Evolutionary conservation across 2,113 vertebrate genomes (phyloP).

Genomic region (Microcebus tavaratra): DNA sequence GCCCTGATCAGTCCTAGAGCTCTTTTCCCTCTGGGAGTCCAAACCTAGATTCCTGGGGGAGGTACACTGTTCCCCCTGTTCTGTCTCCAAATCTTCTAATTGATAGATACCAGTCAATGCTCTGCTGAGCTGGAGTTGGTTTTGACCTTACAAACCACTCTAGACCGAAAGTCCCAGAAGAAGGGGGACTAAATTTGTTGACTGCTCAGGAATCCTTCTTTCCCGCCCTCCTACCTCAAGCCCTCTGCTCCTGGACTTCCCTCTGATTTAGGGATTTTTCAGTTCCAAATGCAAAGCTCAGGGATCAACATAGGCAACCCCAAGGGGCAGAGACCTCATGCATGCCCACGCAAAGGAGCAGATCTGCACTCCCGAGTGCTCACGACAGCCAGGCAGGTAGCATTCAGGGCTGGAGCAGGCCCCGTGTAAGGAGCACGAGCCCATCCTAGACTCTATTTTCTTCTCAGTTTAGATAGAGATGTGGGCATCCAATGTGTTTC

Average conservation of each 20-base stretch:
- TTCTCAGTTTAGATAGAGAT: background rate
- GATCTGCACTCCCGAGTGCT: background rate
- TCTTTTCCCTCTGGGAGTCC: background rate
- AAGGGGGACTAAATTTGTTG: background rate
- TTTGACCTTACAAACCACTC: background rate
- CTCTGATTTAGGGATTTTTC: background rate
- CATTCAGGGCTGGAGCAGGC: background rate
- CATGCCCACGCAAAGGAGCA: background rate
- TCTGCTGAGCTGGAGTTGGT: background rate
- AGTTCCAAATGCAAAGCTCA: background rate
- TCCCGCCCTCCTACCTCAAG: fast-evolving
- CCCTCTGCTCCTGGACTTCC: background rate
- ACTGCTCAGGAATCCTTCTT: too few species aligned
- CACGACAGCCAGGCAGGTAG: background rate
- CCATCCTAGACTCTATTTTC: background rate
- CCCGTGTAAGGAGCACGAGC: background rate
- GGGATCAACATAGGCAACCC: background rate
- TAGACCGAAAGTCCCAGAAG: background rate
- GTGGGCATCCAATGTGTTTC: background rate
- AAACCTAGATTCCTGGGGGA: background rate
- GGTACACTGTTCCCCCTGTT: background rate
- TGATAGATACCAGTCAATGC: background rate
- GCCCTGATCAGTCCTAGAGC: background rate
- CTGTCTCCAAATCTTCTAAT: background rate
- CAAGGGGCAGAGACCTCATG: background rate